Evolutionary conservation across 2,113 vertebrate genomes (phyloP).

Genomic region (Pampusana beccarii): DNA sequence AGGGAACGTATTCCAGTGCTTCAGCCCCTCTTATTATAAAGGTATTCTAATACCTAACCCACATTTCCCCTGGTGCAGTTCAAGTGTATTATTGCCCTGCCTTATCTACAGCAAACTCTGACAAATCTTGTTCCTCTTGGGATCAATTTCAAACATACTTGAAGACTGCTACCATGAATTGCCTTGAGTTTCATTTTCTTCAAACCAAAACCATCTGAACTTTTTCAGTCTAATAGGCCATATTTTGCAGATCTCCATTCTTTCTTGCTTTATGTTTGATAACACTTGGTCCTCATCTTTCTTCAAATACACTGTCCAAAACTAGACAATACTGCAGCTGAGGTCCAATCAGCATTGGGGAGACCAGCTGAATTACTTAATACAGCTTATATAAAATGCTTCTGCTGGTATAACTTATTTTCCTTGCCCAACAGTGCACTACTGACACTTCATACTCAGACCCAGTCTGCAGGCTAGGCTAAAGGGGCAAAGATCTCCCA

Average conservation of each 20-base stretch:
- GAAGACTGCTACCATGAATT: neutral
- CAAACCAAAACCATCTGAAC: neutral
- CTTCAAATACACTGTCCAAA: neutral
- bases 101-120: neutral
- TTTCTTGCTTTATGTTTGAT: neutral
- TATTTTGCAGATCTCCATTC: neutral
- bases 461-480: neutral
- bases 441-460: neutral
- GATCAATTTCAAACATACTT: neutral
- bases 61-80: neutral
- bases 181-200: too few species aligned
- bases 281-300: neutral
- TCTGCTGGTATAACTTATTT: neutral
- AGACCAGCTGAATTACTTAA: neutral
- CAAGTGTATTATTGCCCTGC: neutral
- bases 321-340: neutral
- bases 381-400: neutral
- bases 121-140: neutral
- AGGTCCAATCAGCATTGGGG: neutral
- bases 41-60: neutral
- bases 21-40: neutral
- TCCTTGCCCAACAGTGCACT: neutral
- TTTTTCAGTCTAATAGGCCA: neutral
- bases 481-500: neutral
- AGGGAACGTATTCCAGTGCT: neutral